Base-by-base conservation (phyloP, 2,113 vertebrate genomes). In the Ictidomys tridecemlineatus region DNA sequence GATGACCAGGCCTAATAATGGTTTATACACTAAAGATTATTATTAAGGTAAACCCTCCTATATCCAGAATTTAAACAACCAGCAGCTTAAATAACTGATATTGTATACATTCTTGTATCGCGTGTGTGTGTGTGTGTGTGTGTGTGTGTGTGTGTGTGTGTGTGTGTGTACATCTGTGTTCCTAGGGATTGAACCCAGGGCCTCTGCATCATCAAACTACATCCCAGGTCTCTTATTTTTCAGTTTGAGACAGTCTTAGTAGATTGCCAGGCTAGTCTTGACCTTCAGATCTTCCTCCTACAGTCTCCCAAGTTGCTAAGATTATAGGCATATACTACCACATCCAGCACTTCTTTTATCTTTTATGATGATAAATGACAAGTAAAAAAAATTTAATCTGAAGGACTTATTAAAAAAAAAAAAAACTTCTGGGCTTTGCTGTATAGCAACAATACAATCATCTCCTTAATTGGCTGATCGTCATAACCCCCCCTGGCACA, bases 321-420 rank as follows among this genome's bases (percentile, higher is more conserved):
- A 58, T 58, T 24, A 22, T 24, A 58, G 56, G 56, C 56, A 58
- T 58, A 2, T 58, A 58, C 56, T 20, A 58, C 20, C 56, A 8
- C 20, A 24, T 20, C 56, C 20, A 58, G 56, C 18, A 58, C 56
- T 58, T 58, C 56, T 58, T 58, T 58, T 58, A 18, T 87, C 37
- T 84, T 87, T 76, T 73, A 32, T 95, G 39, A 63, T 51, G 90
- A 87, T 82, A 67, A 45, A 74, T 96, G 85, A 79, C 56, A 91
- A 70, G 48, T 48, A 94, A 58, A 78, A 53, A 91, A 77, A 79
- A 58, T 26, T 92, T 78, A 92, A 45, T 37, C n/a, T 82, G 67
- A 85, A 56, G n/a, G 10, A 91, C 61, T 63, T 83, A 32, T 22
- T 92, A 72, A 95, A 67, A 58, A 58, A 58, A 58, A 72, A 95